Percentiles rank a stretch among this genome's conserved stretches.
phyloP scores from a whole-genome alignment of 2,797 vertebrate genomes.

The Podarcis siculus region DNA sequence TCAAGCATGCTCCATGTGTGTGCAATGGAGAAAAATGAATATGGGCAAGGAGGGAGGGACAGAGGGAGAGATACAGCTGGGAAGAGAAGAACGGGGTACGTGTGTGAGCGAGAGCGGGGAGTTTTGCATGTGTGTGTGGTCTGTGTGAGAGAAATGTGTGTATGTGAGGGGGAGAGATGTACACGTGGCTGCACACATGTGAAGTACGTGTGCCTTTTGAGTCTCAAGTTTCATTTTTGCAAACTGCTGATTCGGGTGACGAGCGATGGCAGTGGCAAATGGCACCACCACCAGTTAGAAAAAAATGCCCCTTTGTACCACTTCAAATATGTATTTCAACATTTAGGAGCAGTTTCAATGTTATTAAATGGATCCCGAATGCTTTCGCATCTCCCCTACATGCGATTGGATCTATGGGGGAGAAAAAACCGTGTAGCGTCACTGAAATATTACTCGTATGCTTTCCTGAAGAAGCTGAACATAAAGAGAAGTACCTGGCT shows the following conservation, averaged over 20 bases:
- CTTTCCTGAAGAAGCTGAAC: neutral
- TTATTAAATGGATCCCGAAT: neutral
- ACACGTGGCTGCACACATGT: neutral
- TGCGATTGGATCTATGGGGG: neutral
- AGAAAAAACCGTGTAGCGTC: neutral
- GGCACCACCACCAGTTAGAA: neutral
- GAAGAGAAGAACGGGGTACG: too few species aligned
- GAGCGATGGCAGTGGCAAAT: too few species aligned
- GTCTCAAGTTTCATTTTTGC: neutral
- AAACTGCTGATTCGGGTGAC: neutral
- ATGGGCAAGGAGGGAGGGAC: too few species aligned
- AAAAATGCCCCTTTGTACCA: neutral
- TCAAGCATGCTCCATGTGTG: too few species aligned
- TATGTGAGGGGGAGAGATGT: too few species aligned
- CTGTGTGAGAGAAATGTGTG: too few species aligned
- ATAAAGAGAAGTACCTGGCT: slow-evolving; percentile 80
- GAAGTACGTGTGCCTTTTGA: neutral
- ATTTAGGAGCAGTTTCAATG: neutral
- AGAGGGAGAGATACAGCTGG: too few species aligned
- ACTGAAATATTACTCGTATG: neutral
- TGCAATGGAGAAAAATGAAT: too few species aligned
- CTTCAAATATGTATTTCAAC: neutral
- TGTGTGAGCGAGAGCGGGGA: too few species aligned
- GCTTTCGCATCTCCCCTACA: neutral
- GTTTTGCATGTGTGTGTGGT: too few species aligned